Evolutionary conservation across 1,140 invertebrate species (phyloP), one percentile per base, ranked within the genome.

Genomic region (Apocrypta bakeri): DNA sequence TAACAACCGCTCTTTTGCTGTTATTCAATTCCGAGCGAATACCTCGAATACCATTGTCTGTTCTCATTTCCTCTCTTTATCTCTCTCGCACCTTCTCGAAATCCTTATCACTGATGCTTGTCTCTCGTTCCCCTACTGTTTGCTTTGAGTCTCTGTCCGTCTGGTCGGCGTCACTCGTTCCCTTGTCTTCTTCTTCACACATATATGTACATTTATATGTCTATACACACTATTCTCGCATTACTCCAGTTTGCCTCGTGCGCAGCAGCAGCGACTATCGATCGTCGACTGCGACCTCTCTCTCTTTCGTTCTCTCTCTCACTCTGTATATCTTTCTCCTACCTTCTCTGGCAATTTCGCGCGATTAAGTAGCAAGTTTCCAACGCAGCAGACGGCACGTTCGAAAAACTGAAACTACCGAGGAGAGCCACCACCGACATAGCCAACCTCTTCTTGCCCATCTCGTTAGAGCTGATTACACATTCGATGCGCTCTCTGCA

Each of bases 321-420:
- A 7, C 14, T 21, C 71, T 42, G 6, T 37, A 24, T 29, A 24
- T 66, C 68, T 24, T 31, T 29, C 64, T 68, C 64, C 17, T 31
- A 33, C 68, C 14, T 11, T 71, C 68, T 71, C 73, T 61, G 48
- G 48, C 73, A 75, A 75, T 75, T 75, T 75, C 27, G 73, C 27
- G 73, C 73, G 73, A 75, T 75, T 75, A 75, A 75, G 42, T 75
- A 75, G 73, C 42, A 29, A 61, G 73, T 61, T 75, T 14, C 27
- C 73, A 27, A 61, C 73, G 42, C 48, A 48, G 73, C 73, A 75
- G 73, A 75, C 73, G 73, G 73, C 73, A 75, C 73, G 73, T 75
- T 75, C 73, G 73, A 75, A 75, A 75, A 75, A 75, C 48, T 75
- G n/a, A 75, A 75, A 75, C 73, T 75, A 31, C 73, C 73, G n/a